phyloP scores from a whole-genome alignment of 2,797 vertebrate species.

The Megalops cyprinoides region DNA sequence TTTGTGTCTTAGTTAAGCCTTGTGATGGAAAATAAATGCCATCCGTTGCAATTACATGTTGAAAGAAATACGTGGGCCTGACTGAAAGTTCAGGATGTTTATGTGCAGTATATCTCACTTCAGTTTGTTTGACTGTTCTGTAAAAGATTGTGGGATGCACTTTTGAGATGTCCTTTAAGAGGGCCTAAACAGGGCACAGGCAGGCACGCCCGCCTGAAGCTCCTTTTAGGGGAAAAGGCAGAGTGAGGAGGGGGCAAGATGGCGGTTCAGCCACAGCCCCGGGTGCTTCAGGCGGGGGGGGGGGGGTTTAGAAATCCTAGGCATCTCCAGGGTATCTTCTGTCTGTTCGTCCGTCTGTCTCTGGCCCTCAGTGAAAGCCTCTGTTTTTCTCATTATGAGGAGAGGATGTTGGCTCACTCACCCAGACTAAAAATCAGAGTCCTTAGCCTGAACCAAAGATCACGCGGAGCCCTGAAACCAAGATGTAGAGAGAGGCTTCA shows the following conservation, averaged over 20 bases:
- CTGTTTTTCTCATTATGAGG: too few species aligned
- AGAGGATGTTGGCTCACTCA: too few species aligned
- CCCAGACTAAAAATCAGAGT: too few species aligned
- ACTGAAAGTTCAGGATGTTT: too few species aligned
- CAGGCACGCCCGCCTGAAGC: background rate
- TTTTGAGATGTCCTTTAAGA: background rate
- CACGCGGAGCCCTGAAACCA: too few species aligned
- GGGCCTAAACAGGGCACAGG: background rate
- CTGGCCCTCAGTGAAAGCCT: constrained; percentile 27
- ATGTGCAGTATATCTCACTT: too few species aligned
- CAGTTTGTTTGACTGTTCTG: background rate
- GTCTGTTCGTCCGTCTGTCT: constrained; percentile 24
- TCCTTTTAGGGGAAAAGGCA: background rate
- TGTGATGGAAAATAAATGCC: too few species aligned
- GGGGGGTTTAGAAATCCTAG: background rate
- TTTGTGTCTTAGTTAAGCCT: too few species aligned
- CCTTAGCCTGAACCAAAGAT: too few species aligned
- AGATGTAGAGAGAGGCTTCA: too few species aligned
- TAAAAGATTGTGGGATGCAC: background rate
- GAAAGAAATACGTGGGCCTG: too few species aligned
- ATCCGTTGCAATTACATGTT: too few species aligned
- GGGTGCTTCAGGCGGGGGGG: constrained; percentile 39
- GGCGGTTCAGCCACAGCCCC: constrained; percentile 61
- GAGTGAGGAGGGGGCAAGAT: constrained; percentile 53
- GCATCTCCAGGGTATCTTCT: background rate